A percentile compares a stretch with the other conserved stretches of the same genome.
Conservation (phyloP, 2,113 vertebrate species). For the Marcusenius ussheri region DNA sequence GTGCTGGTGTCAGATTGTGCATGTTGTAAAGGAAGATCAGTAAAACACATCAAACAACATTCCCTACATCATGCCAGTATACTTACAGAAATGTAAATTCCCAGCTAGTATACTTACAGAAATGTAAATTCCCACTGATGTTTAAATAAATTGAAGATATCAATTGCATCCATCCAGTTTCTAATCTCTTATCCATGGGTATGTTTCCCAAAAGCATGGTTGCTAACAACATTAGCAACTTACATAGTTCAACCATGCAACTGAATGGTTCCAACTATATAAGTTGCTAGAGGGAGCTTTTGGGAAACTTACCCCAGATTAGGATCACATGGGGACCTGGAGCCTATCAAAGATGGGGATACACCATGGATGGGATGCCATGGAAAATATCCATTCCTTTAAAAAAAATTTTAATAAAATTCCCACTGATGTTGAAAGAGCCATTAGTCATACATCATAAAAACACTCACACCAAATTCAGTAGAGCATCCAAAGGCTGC, state of each 20-base stretch:
- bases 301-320: too few species aligned
- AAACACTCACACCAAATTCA: background rate
- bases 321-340: background rate
- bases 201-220: too few species aligned
- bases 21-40: conserved; percentile 1
- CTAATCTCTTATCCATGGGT: background rate
- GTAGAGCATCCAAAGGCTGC: background rate
- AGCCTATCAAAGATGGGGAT: background rate
- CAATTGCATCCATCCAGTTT: background rate
- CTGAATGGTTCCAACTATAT: too few species aligned
- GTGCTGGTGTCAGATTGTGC: background rate
- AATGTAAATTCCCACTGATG: background rate
- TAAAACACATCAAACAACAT: background rate
- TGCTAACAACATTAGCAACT: too few species aligned
- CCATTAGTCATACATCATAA: background rate
- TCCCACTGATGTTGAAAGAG: background rate
- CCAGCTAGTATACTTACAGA: background rate
- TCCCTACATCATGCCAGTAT: background rate
- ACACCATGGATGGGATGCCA: background rate
- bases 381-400: background rate
- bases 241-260: too few species aligned
- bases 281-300: too few species aligned
- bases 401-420: background rate
- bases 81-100: background rate
- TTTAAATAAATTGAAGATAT: background rate